Evolutionary conservation across 2,797 vertebrate genomes (phyloP), one percentile per base, ranked within the genome.

Genomic region (Malurus splendens): DNA sequence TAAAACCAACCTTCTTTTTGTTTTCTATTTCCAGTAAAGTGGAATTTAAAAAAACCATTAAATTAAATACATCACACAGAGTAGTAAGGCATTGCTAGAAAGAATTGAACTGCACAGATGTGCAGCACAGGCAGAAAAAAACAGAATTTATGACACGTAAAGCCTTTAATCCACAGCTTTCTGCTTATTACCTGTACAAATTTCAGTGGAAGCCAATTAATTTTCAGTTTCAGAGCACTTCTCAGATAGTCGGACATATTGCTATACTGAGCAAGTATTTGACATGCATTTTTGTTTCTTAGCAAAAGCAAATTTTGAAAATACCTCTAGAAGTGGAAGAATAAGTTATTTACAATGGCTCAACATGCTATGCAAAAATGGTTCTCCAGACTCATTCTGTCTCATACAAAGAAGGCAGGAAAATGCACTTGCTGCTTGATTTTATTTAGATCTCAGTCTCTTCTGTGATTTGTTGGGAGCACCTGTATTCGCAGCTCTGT

Each of bases 141-240:
- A 39, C 56, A 90, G 65, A 50, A 30, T 84, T 70, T 64, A 52
- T 54, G 68, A 75, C 42, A 66, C n/a, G 18, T 17, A 89, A 93
- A 93, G 52, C 44, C 68, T 78, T 94, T 88, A 86, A 93, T 93
- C 82, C 76, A 20, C 13, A 82, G 56, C 24, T 81, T 91, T 94
- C 90, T 74, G 33, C 65, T 93, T 75, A 67, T 66, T 86, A 94
- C 74, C 72, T 85, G 47, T 76, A 92, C 59, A 86, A 85, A 87
- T 75, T 81, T 82, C 61, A 86, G 56, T 79, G 80, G 89, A 95
- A 93, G 75, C 19, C 56, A 95, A 95, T 94, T 95, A 90, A 91
- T 95, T 93, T 91, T 92, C 70, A 90, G 41, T 87, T 93, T 56
- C 36, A 77, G 67, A 41, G 72, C 41, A 64, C 2, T 77, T 90